Base-by-base conservation (phyloP, 2,797 vertebrate species). In the Holocentrus rufus region DNA sequence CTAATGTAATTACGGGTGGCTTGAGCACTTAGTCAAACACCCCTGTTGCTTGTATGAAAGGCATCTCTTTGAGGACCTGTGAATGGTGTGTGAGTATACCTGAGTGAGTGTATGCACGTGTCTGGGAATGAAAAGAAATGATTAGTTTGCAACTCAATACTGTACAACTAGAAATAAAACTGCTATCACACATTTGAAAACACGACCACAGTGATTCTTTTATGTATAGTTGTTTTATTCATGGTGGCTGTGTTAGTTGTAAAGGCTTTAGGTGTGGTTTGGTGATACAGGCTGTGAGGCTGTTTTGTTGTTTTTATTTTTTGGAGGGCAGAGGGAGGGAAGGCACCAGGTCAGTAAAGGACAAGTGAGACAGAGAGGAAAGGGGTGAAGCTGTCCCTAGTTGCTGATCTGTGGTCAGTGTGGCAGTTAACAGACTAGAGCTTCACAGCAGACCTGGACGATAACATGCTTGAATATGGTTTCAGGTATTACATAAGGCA, bases 141-240 rank as follows among this genome's bases (percentile, higher is more conserved):
- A 39, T 39, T 39, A 39, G 36, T 39, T 39, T 39, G 36, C 36
- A 10, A 39, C 8, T 11, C 9, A 39, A 39, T 39, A 47, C 46
- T 7, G 15, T 47, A 17, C 46, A 47, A n/a, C 46, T 14, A 18
- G 18, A 47, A 20, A 2, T 44, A 44, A 44, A 44, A 17, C 14
- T 15, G 14, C 4, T 31, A 6, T 14, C 46, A 65, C 8, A 73
- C 23, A 44, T 74, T 25, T 30, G 5, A 1, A 72, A 72, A 69
- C 52, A 58, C 9, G 20, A 80, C 52, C 2, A 71, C 69, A 58
- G 49, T 18, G 5, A 44, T 60, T 65, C 10, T 66, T 84, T 80
- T 72, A 30, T 67, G 65, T 55, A 57, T 71, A 46, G 36, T 82
- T 72, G 57, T 87, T 93, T 92, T 90, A 91, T 91, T 93, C 20